Percentiles rank a stretch among this genome's conserved stretches.
These are phyloP conservation scores for Resseliella maxima DNA, from an alignment of 2,888 invertebrate genomes.

Conservation along the genomic window DNA sequence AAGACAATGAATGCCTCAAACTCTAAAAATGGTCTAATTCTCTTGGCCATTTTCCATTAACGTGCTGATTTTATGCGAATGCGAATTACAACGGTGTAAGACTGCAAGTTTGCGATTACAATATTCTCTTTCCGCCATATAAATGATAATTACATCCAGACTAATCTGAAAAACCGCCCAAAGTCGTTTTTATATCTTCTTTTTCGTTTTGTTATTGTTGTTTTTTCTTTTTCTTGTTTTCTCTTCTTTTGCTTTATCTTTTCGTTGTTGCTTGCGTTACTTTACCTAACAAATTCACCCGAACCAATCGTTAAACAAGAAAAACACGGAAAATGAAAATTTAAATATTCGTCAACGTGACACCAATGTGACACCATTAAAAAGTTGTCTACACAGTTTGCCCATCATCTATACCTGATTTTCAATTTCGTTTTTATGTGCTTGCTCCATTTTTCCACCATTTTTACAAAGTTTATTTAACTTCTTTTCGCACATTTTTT, in stretches of 20 bases:
- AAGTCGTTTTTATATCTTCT: not conserved
- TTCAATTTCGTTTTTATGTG: not conserved
- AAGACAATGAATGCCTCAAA: too few relatives aligned
- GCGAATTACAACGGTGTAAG: too few relatives aligned
- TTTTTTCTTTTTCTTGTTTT: too few relatives aligned
- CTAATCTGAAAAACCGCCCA: not conserved
- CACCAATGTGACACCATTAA: constrained; percentile 40
- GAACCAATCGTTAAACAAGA: not conserved
- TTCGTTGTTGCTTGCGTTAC: too few relatives aligned
- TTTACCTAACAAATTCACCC: too few relatives aligned
- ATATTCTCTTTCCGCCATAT: not conserved
- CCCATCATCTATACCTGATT: not conserved
- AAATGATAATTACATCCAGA: not conserved
- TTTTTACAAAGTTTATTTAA: not conserved
- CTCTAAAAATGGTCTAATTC: too few relatives aligned
- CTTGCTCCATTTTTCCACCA: not conserved
- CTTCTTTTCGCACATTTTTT: not conserved
- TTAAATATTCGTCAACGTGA: constrained; percentile 22
- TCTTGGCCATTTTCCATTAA: too few relatives aligned
- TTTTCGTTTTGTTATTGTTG: not conserved
- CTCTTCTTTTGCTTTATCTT: too few relatives aligned
- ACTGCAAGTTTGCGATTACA: not conserved
- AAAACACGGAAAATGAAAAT: not conserved
- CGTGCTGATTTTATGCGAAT: too few relatives aligned
- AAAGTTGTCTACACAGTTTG: not conserved